Percentiles rank a stretch among this genome's conserved stretches.
Evolutionary conservation across 1,140 invertebrate species (phyloP).

Genomic region (Radopholus similis): DNA sequence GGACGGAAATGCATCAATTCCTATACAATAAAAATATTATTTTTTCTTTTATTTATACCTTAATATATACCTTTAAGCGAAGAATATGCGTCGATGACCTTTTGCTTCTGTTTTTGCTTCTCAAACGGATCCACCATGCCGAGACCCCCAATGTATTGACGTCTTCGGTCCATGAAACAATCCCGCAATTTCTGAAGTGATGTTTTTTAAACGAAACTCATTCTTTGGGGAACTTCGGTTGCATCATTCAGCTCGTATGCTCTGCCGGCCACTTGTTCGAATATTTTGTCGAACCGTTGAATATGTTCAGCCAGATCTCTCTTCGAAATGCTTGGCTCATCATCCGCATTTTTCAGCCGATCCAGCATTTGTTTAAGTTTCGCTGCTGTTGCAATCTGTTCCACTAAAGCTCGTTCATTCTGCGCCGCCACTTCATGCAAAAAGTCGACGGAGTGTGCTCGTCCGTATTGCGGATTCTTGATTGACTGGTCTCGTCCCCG

Average conservation of each 20-base stretch:
- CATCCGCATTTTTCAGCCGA: background rate
- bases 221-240: background rate
- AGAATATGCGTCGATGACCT: constrained; percentile 7
- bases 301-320: constrained; percentile 4
- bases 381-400: constrained; percentile 1
- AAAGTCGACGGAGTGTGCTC: constrained; percentile 9
- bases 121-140: constrained; percentile 9
- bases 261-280: constrained; percentile 3
- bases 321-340: background rate
- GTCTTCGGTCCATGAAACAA: background rate
- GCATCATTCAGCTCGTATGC: constrained; percentile 10
- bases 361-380: background rate
- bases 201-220: background rate
- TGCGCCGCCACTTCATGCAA: constrained; percentile 9
- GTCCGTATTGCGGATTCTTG: background rate
- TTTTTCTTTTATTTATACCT: background rate
- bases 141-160: background rate
- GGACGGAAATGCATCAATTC: constrained; percentile 17
- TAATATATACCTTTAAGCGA: constrained; percentile 4
- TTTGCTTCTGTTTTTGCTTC: constrained; percentile 6
- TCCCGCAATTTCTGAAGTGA: constrained; percentile 11
- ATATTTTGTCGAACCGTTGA: constrained; percentile 6
- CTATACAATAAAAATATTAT: background rate
- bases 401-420: background rate
- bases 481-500: background rate